Conservation (phyloP, 2,113 vertebrate species). For the Pipa parva region DNA sequence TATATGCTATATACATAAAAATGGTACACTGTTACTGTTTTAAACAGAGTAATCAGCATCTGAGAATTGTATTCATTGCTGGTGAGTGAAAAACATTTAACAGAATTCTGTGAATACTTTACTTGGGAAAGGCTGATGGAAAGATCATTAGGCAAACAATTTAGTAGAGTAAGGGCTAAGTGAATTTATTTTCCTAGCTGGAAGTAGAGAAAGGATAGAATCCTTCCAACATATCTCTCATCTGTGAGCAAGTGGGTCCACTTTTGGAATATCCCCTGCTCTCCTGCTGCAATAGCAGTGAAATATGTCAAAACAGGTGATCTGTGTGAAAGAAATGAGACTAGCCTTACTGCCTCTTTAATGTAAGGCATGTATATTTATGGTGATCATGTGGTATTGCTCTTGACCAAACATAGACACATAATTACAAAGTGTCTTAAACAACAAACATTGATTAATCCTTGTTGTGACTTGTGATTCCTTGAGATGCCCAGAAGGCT, state of each 20-base stretch:
- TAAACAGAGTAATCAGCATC: slow-evolving; percentile 57
- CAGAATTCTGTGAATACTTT: slow-evolving; percentile 34
- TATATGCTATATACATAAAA: too few species aligned
- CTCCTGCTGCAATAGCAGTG: slow-evolving; percentile 25
- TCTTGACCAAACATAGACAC: slow-evolving; percentile 18
- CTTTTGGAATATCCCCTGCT: slow-evolving; percentile 12
- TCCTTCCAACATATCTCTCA: slow-evolving; percentile 29
- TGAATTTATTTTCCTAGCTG: slow-evolving; percentile 2
- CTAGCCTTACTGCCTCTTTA: background rate
- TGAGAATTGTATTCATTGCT: slow-evolving; percentile 57
- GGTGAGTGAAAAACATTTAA: slow-evolving; percentile 56
- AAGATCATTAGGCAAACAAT: slow-evolving; percentile 13
- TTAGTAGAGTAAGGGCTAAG: background rate
- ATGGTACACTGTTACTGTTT: slow-evolving; percentile 55
- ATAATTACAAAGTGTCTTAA: background rate
- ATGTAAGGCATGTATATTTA: slow-evolving; percentile 18
- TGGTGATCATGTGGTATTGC: background rate
- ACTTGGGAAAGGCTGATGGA: background rate
- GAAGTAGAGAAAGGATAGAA: slow-evolving; percentile 6
- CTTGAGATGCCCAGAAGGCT: background rate
- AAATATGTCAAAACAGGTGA: slow-evolving; percentile 19
- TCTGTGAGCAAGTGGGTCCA: slow-evolving; percentile 22
- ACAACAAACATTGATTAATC: slow-evolving; percentile 10
- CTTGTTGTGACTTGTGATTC: background rate
- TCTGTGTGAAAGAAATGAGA: slow-evolving; percentile 15